Evolutionary conservation across 2,113 vertebrate species (phyloP), one percentile per base, ranked within the genome.

Genomic region (Cinclus mexicanus): DNA sequence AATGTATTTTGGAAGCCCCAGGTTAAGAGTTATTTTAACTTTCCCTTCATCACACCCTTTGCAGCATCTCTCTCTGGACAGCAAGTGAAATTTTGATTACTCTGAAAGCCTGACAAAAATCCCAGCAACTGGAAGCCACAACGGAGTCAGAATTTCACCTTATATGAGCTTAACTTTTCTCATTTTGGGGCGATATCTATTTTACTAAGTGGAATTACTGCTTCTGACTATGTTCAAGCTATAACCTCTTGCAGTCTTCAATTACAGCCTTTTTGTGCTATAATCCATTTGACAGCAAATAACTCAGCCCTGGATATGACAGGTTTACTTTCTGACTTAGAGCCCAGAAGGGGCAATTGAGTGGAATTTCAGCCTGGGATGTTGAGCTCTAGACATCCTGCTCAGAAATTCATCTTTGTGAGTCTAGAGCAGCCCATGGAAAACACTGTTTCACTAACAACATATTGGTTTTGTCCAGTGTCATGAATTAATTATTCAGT

Each of bases 151-250:
- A 89, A 84, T 94, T 95, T 90, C 52, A 56, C 61, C 42, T 87
- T 52, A 15, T 52, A 78, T 23, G 79, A 87, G 80, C 83, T 93
- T 90, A 94, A 63, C 69, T 92, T 94, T 90, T 87, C 89, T 93
- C 80, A 60, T 63, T 92, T 92, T 83, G 91, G 94, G 35, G 50
- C 63, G 71, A 77, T 93, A 89, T 69, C 80, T 96, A 37, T 93
- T 94, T 93, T 92, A 87, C 83, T 92, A 96, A 95, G 76, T 94
- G 89, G 76, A 90, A 77, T 84, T 83, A 92, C 61, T 92, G 53
- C 77, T 89, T 94, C 87, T 95, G 91, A 87, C 87, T 94, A 88
- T 60, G 92, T 93, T 90, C 92, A 83, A 56, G 81, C 64, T 92
- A 44, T 24, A 90, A 44, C 63, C 59, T 90, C 79, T 93, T 53